Percentiles rank a stretch among this genome's conserved stretches.
Evolutionary conservation across 2,113 vertebrate species (phyloP).

Genomic region (Brachypteracias leptosomus): DNA sequence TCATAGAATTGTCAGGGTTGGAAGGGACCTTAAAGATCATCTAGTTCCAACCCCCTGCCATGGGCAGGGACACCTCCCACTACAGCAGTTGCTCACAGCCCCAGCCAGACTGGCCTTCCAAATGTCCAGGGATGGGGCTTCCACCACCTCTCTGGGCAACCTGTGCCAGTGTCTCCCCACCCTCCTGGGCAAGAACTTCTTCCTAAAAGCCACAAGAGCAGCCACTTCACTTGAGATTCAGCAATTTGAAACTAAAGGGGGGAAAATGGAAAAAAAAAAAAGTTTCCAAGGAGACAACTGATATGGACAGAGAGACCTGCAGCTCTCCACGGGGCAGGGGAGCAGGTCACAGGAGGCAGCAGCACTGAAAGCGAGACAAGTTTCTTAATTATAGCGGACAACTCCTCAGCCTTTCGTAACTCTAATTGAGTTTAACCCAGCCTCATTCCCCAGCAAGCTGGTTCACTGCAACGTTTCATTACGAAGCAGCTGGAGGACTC

Average conservation of each 20-base stretch:
- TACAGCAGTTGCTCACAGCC: no score
- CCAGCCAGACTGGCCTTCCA: no score
- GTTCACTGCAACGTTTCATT: background rate
- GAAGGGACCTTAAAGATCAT: no score
- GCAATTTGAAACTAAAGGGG: background rate
- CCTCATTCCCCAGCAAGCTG: background rate
- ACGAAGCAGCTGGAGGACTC: slow-evolving; percentile 3
- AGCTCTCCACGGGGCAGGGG: background rate
- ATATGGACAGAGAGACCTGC: background rate
- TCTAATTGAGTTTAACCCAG: slow-evolving; percentile 30
- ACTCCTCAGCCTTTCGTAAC: background rate
- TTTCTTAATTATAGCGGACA: background rate
- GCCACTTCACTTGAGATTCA: fast-evolving
- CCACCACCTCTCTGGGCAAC: no score
- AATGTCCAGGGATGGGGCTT: no score
- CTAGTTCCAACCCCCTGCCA: no score
- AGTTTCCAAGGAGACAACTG: background rate
- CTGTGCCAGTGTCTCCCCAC: no score
- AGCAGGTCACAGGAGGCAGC: background rate
- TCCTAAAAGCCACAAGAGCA: no score
- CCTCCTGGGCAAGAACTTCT: no score
- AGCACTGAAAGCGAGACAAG: background rate
- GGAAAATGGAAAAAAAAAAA: fast-evolving
- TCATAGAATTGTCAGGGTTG: no score
- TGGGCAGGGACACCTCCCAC: no score